Conservation (phyloP, 2,888 invertebrate species). For the Lasioglossum vierecki region DNA sequence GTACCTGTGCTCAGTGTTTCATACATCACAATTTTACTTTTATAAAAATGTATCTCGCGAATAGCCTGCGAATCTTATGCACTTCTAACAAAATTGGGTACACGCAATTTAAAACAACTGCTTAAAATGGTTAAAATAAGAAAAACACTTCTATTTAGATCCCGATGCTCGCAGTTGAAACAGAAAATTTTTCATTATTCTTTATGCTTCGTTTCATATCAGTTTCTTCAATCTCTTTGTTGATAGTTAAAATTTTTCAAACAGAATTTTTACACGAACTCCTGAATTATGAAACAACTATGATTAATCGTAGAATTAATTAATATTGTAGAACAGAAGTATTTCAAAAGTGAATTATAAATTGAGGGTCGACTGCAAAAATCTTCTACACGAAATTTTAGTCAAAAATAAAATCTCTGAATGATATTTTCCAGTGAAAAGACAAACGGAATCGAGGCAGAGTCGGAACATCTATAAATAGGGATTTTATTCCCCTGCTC, state of each 20-base stretch:
- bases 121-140: too few species aligned
- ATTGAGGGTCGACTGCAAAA: neutral
- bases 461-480: neutral
- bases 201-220: too few species aligned
- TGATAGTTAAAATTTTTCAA: too few species aligned
- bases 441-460: neutral
- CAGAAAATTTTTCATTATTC: too few species aligned
- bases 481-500: slow-evolving; percentile 33
- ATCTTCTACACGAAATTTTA: neutral
- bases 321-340: neutral
- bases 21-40: neutral
- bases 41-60: neutral
- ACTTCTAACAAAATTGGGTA: too few species aligned
- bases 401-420: neutral
- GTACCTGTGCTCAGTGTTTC: neutral
- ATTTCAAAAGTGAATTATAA: neutral
- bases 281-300: neutral
- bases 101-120: too few species aligned
- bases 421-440: neutral
- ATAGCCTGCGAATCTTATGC: neutral
- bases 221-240: too few species aligned
- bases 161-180: too few species aligned
- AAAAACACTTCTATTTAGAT: too few species aligned
- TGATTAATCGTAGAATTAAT: neutral
- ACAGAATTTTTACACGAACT: too few species aligned